Percentiles rank a stretch among this genome's conserved stretches.
phyloP scores from a whole-genome alignment of 2,113 vertebrate species.

The Xenopus tropicalis region UCB_Xtro_10.0 CM004451.2:27258001-27258500 shows the following conservation, averaged over 20 bases:
- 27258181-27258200: slow-evolving; percentile 20
- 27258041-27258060: slow-evolving; percentile 13
- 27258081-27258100: slow-evolving; percentile 37
- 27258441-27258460: slow-evolving; percentile 42
- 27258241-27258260: neutral
- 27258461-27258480: slow-evolving; percentile 22
- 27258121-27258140: slow-evolving; percentile 30
- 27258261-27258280: neutral
- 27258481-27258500: slow-evolving; percentile 30
- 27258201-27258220: neutral
- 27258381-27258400: slow-evolving; percentile 27
- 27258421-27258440: slow-evolving; percentile 45
- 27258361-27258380: slow-evolving; percentile 8
- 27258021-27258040: slow-evolving; percentile 22
- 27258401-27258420: slow-evolving; percentile 15
- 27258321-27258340: neutral
- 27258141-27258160: slow-evolving; percentile 16
- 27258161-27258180: slow-evolving; percentile 37
- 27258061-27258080: slow-evolving; percentile 34
- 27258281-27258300: neutral
- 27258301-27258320: neutral
- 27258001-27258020: slow-evolving; percentile 3
- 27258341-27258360: neutral
- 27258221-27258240: slow-evolving; percentile 12
- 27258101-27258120: slow-evolving; percentile 35